phyloP scores from a whole-genome alignment of 2,888 invertebrate species.

The Macaria liturata region DNA sequence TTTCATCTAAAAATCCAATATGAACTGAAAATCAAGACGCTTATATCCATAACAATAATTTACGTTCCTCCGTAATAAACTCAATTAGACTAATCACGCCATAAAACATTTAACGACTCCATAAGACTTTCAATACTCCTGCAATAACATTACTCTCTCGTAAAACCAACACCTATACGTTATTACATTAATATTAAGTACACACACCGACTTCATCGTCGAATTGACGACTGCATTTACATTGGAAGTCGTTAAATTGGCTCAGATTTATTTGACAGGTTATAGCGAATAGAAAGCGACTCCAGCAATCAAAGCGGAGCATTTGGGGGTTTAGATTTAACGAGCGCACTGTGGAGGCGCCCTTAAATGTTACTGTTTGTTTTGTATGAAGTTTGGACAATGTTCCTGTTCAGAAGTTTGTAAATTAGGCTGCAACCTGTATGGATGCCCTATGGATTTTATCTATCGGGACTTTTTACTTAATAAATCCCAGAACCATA shows the following conservation, averaged over 20 bases:
- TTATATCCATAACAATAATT: not conserved
- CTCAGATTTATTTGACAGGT: slow-evolving; percentile 65
- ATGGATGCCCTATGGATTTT: no score
- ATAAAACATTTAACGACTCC: slow-evolving; percentile 17
- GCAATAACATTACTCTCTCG: slow-evolving; percentile 34
- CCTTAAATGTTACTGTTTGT: slow-evolving; percentile 30
- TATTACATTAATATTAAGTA: slow-evolving; percentile 35
- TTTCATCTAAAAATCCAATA: no score
- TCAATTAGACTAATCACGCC: slow-evolving; percentile 7
- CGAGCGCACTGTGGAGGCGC: slow-evolving; percentile 26
- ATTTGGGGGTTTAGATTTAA: slow-evolving; percentile 45
- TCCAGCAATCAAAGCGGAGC: slow-evolving; percentile 51
- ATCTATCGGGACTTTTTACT: no score
- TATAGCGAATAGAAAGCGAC: slow-evolving; percentile 44
- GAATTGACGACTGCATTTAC: slow-evolving; percentile 28
- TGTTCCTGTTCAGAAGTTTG: no score
- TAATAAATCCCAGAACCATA: no score
- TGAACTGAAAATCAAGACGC: no score
- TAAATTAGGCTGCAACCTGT: no score
- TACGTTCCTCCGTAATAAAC: not conserved
- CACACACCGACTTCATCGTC: no score
- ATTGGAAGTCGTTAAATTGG: slow-evolving; percentile 55
- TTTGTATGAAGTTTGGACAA: slow-evolving; percentile 11
- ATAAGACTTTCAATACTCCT: slow-evolving; percentile 15
- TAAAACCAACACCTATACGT: slow-evolving; percentile 36